Evolutionary conservation across 1,140 invertebrate genomes (phyloP), one percentile per base, ranked within the genome.

Genomic region (Temnothorax curvispinosus): DNA sequence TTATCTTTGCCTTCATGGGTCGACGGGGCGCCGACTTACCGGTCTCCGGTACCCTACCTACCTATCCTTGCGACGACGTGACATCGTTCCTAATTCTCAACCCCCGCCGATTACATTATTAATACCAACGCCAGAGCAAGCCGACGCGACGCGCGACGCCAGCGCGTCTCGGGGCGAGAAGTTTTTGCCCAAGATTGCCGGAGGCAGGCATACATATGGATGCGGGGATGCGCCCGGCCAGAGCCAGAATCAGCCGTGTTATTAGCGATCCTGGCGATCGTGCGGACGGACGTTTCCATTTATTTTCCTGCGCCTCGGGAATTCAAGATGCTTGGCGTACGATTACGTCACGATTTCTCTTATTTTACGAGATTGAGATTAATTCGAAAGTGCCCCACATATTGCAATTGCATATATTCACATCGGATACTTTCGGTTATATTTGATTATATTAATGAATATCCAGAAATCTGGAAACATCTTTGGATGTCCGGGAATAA

Each of bases 51-150:
- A 41, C 85, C 62, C 67, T 60, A 82, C 35, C 77, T 50, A 77
- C 76, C 64, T 54, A 69, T 35, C 80, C 52, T 27, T 60, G 41
- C 86, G 69, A 86, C 91, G 89, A 92, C 91, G 91, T 92, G 91
- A 92, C 91, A 90, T 75, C 85, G 65, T 90, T 91, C 71, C 88
- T 91, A 92, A 92, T 92, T 91, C 86, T 64, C 76, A 58, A 54
- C 56, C 74, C 27, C 35, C 62, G 50, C 64, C 89, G 91, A 92
- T 92, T 92, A 92, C 90, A 90, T 92, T 92, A 92, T 92, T 92
- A 92, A 92, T 92, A 89, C 77, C 86, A 80, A 90, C 71, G 88
- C 89, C 87, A 62, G 27, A 65, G 65, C 76, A 76, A 82, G 60
- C 77, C 52, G 86, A 27, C 80, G 80, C 52, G 88, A 27, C 80